Conservation (phyloP, 2,113 vertebrate species). For the Eolophus roseicapilla region DNA sequence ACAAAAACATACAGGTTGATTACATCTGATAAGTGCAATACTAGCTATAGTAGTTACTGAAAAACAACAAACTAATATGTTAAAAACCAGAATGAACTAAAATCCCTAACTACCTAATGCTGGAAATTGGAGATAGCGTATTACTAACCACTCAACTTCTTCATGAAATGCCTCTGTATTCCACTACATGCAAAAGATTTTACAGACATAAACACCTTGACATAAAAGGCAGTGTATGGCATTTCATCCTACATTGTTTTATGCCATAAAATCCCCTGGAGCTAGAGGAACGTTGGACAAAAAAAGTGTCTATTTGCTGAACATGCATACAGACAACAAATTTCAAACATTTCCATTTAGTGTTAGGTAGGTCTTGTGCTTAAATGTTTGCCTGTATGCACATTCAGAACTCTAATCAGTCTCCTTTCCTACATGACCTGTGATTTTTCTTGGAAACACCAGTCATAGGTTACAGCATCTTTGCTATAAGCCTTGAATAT, state of each 20-base stretch:
- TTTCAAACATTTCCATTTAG: neutral
- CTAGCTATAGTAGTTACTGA: neutral
- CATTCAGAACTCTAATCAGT: neutral
- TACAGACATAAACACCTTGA: neutral
- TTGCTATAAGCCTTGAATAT: neutral
- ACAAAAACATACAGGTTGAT: neutral
- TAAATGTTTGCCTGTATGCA: neutral
- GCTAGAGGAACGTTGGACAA: neutral
- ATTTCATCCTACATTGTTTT: neutral
- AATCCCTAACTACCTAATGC: neutral
- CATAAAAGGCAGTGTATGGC: neutral
- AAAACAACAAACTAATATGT: neutral
- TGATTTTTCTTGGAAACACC: neutral
- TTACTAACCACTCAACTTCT: neutral
- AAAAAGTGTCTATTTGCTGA: neutral
- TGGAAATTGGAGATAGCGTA: neutral
- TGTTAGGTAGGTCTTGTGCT: neutral
- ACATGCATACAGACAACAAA: neutral
- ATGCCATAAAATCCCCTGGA: neutral
- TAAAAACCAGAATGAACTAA: neutral
- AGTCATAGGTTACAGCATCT: neutral
- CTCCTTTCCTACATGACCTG: neutral
- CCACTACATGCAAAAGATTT: neutral
- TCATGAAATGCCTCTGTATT: neutral
- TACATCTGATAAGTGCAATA: neutral